Conservation (phyloP, 1,140 invertebrate species). For the Drosophila parabipectinata region DNA sequence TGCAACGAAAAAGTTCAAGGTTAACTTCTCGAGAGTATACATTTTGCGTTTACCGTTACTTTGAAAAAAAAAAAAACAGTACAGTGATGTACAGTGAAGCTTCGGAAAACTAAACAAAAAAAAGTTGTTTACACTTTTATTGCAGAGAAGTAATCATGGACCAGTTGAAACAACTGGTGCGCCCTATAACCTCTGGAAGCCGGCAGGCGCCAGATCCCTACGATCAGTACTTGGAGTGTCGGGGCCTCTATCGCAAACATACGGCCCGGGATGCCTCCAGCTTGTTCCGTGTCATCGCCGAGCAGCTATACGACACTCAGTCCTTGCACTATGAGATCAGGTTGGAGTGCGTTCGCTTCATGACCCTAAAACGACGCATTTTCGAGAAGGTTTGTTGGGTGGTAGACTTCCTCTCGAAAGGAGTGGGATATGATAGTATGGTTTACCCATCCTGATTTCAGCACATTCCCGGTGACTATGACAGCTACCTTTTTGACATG, state of each 20-base stretch:
- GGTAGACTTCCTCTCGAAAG: slow-evolving; percentile 21
- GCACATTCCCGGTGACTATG: slow-evolving; percentile 85
- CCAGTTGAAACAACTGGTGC: slow-evolving; percentile 39
- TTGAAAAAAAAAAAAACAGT: background rate
- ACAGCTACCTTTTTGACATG: slow-evolving; percentile 89
- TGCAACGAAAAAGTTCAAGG: background rate
- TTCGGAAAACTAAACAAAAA: background rate
- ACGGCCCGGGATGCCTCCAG: slow-evolving; percentile 93
- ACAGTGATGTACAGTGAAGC: background rate
- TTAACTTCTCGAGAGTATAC: background rate
- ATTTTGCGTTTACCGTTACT: background rate
- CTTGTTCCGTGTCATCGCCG: slow-evolving; percentile 92
- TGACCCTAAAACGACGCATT: slow-evolving; percentile 86
- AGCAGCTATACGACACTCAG: slow-evolving; percentile 93
- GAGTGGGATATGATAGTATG: background rate
- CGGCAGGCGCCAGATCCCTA: slow-evolving; percentile 84
- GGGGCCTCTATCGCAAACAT: slow-evolving; percentile 92
- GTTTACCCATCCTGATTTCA: slow-evolving; percentile 9
- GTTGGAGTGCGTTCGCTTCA: slow-evolving; percentile 89
- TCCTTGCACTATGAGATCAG: slow-evolving; percentile 89
- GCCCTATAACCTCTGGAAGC: slow-evolving; percentile 82
- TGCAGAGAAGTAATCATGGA: slow-evolving; percentile 3
- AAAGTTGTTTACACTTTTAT: background rate
- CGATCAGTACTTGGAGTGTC: slow-evolving; percentile 91
- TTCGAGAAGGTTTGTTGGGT: slow-evolving; percentile 83